These are phyloP conservation scores for Dyspetes luteomarginatus DNA, from an alignment of 2,888 invertebrate genomes.

Conservation along the genomic window DNA sequence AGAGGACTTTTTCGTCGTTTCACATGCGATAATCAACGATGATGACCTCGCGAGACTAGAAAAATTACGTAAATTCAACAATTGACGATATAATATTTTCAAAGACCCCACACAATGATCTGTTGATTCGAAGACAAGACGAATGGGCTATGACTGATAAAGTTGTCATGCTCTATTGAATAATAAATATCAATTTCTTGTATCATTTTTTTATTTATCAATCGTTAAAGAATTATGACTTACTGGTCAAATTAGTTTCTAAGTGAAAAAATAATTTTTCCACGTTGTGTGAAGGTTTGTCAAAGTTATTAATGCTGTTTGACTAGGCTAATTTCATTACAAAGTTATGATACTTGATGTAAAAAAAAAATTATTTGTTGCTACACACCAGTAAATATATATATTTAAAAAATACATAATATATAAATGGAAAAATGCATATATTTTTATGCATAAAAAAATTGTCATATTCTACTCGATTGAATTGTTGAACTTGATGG, in stretches of 20 bases:
- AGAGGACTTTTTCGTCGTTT: background rate
- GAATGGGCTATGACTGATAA: background rate
- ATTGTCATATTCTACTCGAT: conserved; percentile 28
- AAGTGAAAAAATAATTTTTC: no score
- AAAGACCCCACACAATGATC: background rate
- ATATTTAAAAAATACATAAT: no score
- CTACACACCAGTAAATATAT: no score
- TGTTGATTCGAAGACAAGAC: background rate
- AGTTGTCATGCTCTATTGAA: conserved; percentile 6
- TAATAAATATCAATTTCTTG: conserved; percentile 22
- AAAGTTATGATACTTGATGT: no score
- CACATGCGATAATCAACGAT: background rate
- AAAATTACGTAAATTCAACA: no score
- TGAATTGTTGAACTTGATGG: conserved; percentile 21
- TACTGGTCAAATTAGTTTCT: no score
- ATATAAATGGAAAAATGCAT: background rate
- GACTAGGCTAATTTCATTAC: no score
- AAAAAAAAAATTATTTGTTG: no score
- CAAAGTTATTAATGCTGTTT: no score
- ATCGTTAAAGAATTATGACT: no score
- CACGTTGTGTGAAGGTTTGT: no score
- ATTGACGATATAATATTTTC: conserved; percentile 2
- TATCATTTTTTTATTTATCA: background rate
- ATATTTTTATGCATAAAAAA: background rate
- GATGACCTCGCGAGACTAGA: background rate